Evolutionary conservation across 2,797 vertebrate genomes (phyloP).

Genomic region (Hoplostethus atlanticus): DNA sequence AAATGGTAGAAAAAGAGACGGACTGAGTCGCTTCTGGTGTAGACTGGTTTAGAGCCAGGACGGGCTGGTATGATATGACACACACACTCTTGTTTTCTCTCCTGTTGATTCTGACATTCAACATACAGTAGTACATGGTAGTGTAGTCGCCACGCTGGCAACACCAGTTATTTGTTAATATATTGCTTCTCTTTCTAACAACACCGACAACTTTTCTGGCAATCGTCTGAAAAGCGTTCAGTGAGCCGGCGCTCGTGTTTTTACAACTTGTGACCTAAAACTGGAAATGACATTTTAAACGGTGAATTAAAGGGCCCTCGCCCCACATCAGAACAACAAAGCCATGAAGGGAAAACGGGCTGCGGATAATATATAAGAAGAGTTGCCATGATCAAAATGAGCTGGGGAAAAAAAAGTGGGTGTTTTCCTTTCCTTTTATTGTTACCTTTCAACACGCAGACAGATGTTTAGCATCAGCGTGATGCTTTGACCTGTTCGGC

Average conservation of each 20-base stretch:
- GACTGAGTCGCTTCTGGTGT: no score
- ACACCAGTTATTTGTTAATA: no score
- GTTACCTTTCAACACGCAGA: conserved; percentile 41
- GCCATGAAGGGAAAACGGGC: not conserved
- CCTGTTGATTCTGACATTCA: no score
- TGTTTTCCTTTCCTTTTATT: conserved; percentile 27
- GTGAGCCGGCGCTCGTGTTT: not conserved
- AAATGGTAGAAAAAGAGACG: no score
- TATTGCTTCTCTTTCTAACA: no score
- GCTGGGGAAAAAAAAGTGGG: not conserved
- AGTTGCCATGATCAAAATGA: not conserved
- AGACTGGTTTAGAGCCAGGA: no score
- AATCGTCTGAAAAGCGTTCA: not conserved
- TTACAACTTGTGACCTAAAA: conserved; percentile 1
- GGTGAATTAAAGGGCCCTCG: not conserved
- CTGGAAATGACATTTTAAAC: not conserved
- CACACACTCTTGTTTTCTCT: no score
- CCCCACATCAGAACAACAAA: not conserved
- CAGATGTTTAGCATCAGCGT: conserved; percentile 49
- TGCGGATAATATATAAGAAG: not conserved
- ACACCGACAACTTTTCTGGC: no score
- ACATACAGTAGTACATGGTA: no score
- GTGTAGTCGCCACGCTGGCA: no score
- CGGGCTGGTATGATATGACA: no score
- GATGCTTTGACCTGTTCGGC: conserved; percentile 42